These are phyloP conservation scores for Nycticorax nycticorax DNA, from an alignment of 2,113 vertebrate species.

Conservation along the genomic window DNA sequence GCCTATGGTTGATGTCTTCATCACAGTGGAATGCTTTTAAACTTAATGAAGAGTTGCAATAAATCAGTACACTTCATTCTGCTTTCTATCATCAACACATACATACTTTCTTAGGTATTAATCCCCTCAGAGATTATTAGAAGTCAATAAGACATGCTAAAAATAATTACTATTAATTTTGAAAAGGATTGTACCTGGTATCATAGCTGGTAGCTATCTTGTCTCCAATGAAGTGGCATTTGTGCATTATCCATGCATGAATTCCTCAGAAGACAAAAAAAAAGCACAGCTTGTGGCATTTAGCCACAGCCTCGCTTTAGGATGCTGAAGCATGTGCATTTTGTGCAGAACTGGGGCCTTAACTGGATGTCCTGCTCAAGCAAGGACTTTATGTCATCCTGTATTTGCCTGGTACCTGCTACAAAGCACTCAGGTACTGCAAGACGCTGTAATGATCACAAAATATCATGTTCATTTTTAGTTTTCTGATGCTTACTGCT, in stretches of 20 bases:
- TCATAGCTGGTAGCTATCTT: conserved; percentile 24
- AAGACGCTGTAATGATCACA: not conserved
- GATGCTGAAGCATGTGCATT: not conserved
- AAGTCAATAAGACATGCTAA: conserved; percentile 63
- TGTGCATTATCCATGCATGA: not conserved
- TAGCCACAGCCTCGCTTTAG: not conserved
- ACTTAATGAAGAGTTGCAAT: conserved; percentile 79
- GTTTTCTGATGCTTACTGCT: not conserved
- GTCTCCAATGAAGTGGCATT: not conserved
- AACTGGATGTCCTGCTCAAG: not conserved
- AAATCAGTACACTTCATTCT: conserved; percentile 78
- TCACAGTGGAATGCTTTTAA: conserved; percentile 82
- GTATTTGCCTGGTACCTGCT: not conserved
- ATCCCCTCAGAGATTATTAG: conserved; percentile 69
- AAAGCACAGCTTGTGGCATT: not conserved
- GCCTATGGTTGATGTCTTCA: conserved; percentile 78
- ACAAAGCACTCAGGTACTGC: not conserved
- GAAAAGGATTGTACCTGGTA: not conserved
- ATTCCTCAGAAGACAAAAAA: not conserved
- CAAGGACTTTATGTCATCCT: not conserved
- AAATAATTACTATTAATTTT: conserved; percentile 55
- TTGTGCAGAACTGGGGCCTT: not conserved
- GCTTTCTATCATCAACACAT: conserved; percentile 80
- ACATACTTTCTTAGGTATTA: conserved; percentile 71
- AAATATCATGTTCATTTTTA: not conserved